Base-by-base conservation (phyloP, 2,888 invertebrate species). In the Brachyptera risi region DNA sequence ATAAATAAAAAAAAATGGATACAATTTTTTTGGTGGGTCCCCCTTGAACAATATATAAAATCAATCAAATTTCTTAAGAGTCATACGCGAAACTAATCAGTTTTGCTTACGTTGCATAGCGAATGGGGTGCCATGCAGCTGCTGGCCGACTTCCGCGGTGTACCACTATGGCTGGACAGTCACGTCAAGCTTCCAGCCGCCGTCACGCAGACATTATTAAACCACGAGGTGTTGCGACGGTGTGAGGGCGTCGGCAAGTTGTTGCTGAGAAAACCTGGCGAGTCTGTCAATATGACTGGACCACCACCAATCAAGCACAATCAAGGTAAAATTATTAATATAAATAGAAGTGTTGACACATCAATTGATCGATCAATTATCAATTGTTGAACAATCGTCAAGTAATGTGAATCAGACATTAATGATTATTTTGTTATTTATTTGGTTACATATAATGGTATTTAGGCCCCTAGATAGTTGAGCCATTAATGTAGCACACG, bases 221-320 rank as follows among this genome's bases (percentile, higher is more conserved):
- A 71, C 15, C 69, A 73, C 19, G 71, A 72, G 75, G 82, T 86
- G 19, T 73, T 88, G 60, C 79, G 87, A 67, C 82, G 90, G 69
- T 92, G 92, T 72, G 92, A 92, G 75, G 92, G 93, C 0, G 92
- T 92, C 0, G 92, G 92, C 0, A 81, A 87, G 65, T 77, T 93
- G 57, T 76, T 93, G 38, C 76, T 92, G 1, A 82, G 92, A 62
- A 87, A 88, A 67, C 92, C 91, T 0, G 92, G 91, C 0, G 92
- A 92, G 71, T 79, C 87, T n/a, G 87, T 93, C 66, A 86, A 87
- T 37, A 92, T 92, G 83, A 74, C 69, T 82, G 76, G 51, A 44
- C 71, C 76, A n/a, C 77, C 75, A 71, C 76, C 78, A 15, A 27
- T 17, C 15, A 56, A 50, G 23, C 21, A 47, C 19, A 47, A 49